Conservation (phyloP, 2,797 vertebrate species). For the Aeoliscus strigatus region DNA sequence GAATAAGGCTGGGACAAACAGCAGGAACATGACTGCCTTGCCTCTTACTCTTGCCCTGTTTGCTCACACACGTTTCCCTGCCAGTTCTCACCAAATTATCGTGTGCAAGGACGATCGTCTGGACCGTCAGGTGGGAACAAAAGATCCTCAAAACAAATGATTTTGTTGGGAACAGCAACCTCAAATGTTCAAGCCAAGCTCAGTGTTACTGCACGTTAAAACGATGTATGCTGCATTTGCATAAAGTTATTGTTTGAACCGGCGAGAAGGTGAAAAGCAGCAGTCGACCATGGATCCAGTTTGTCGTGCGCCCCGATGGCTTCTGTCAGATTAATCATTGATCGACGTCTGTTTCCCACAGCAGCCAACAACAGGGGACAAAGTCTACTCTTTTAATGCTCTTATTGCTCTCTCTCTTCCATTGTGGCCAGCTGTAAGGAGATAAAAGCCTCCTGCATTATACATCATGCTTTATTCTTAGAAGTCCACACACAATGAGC, state of each 20-base stretch:
- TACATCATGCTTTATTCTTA: neutral
- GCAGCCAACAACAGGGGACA: slow-evolving; percentile 25
- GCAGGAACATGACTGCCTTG: too few relatives aligned
- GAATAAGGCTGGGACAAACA: too few relatives aligned
- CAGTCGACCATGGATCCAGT: slow-evolving; percentile 6
- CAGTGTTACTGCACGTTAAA: too few relatives aligned
- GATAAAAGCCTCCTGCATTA: neutral
- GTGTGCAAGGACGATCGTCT: too few relatives aligned
- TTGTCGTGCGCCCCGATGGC: too few relatives aligned
- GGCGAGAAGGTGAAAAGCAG: slow-evolving; percentile 6
- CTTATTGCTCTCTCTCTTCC: slow-evolving; percentile 3
- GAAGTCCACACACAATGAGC: slow-evolving; percentile 1
- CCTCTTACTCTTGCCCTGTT: too few relatives aligned
- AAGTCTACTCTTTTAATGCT: slow-evolving; percentile 26
- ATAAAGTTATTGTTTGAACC: neutral
- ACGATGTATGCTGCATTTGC: neutral
- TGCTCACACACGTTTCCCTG: too few relatives aligned
- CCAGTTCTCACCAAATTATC: too few relatives aligned
- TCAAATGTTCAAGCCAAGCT: too few relatives aligned
- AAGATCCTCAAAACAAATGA: too few relatives aligned
- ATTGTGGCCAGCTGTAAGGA: slow-evolving; percentile 2
- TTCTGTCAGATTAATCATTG: slow-evolving; percentile 47
- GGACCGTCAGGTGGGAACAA: too few relatives aligned
- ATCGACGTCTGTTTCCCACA: slow-evolving; percentile 32
- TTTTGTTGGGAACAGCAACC: too few relatives aligned